These are phyloP conservation scores for Drosophila rhopaloa DNA, from an alignment of 1,140 invertebrate genomes.

Conservation along the genomic window DNA sequence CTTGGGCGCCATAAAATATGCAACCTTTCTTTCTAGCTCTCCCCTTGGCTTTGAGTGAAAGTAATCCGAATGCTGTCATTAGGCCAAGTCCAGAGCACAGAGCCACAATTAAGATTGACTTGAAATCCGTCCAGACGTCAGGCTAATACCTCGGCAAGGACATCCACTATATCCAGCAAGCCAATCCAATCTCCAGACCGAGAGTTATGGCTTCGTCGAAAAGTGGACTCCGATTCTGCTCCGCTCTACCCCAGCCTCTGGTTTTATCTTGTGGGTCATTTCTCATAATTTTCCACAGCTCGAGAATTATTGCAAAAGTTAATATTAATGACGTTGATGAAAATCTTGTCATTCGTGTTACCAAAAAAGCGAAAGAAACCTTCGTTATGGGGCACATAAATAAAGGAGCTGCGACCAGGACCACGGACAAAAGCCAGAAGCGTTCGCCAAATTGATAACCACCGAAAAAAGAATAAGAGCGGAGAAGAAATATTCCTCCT, in stretches of 20 bases:
- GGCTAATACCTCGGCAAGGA: constrained; percentile 54
- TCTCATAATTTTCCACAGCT: constrained; percentile 80
- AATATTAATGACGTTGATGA: constrained; percentile 84
- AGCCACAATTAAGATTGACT: constrained; percentile 79
- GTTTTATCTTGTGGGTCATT: constrained; percentile 76
- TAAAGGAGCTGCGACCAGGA: constrained; percentile 55
- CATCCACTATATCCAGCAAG: constrained; percentile 29
- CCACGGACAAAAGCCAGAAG: constrained; percentile 65
- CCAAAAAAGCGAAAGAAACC: constrained; percentile 49
- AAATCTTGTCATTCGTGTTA: constrained; percentile 82
- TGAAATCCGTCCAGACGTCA: constrained; percentile 52
- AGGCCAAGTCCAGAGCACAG: constrained; percentile 40
- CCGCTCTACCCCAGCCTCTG: constrained; percentile 13
- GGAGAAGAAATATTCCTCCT: constrained; percentile 34
- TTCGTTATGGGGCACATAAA: constrained; percentile 70
- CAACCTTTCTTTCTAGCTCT: constrained; percentile 45
- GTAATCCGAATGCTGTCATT: constrained; percentile 81
- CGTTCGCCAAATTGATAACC: constrained; percentile 77
- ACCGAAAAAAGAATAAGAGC: constrained; percentile 59
- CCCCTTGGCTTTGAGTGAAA: constrained; percentile 59
- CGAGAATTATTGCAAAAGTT: constrained; percentile 82
- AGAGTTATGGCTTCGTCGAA: constrained; percentile 74
- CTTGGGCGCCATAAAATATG: constrained; percentile 71
- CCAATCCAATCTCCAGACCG: constrained; percentile 42
- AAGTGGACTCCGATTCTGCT: constrained; percentile 55